Conservation (phyloP, 1,140 invertebrate genomes). For the Gonatopus flavifemur region DNA sequence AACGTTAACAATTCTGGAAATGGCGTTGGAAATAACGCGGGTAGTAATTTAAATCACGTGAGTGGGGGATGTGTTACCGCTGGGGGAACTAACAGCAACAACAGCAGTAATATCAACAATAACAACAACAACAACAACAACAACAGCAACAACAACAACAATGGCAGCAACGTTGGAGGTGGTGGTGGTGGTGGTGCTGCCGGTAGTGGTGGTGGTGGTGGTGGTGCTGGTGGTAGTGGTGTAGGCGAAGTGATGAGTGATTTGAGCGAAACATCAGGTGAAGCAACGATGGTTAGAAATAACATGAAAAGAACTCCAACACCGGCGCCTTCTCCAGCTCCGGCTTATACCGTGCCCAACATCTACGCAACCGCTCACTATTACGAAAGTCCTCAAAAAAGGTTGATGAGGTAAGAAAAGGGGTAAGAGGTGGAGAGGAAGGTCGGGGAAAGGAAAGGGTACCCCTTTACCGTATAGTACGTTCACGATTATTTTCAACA, state of each 20-base stretch:
- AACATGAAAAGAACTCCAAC: conserved; percentile 50
- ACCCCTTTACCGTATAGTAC: too few species aligned
- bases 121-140: conserved; percentile 36
- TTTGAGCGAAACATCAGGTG: conserved; percentile 40
- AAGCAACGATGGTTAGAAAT: conserved; percentile 47
- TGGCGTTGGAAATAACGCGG: too few species aligned
- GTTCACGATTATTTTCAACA: too few species aligned
- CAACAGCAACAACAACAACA: conserved; percentile 38
- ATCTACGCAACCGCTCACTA: conserved; percentile 47
- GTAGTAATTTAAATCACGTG: too few species aligned
- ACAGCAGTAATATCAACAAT: not conserved
- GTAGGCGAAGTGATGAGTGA: conserved; percentile 29
- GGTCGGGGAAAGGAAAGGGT: too few species aligned
- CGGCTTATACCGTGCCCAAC: conserved; percentile 43
- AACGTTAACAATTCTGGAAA: too few species aligned
- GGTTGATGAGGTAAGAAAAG: conserved; percentile 53
- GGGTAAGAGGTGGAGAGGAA: too few species aligned
- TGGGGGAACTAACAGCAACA: conserved; percentile 18
- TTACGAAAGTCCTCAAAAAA: conserved; percentile 55
- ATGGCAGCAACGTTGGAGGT: conserved; percentile 10
- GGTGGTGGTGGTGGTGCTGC: conserved; percentile 5
- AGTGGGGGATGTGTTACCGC: not conserved
- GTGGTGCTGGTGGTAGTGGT: conserved; percentile 22
- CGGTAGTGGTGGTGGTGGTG: conserved; percentile 22
- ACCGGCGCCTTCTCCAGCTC: conserved; percentile 58